phyloP scores from a whole-genome alignment of 2,113 vertebrate species.

The Chroicocephalus ridibundus region DNA sequence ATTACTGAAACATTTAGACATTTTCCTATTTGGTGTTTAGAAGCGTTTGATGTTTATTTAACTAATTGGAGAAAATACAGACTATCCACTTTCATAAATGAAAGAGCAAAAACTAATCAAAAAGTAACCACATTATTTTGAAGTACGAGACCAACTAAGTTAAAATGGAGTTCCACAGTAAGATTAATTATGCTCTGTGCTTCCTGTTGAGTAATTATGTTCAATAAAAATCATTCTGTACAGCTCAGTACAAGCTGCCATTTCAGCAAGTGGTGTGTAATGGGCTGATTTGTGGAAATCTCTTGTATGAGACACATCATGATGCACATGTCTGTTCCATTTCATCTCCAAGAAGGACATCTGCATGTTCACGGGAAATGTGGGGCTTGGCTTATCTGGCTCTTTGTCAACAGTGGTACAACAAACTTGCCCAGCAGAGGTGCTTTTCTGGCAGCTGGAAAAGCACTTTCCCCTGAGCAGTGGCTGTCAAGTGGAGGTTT shows the following conservation, averaged over 20 bases:
- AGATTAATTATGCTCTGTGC: conserved; percentile 22
- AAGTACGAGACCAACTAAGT: background rate
- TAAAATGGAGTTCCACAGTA: conserved; percentile 8
- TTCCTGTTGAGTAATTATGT: conserved; percentile 9
- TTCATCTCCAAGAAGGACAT: background rate
- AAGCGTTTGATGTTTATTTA: conserved; percentile 30
- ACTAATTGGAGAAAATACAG: conserved; percentile 18
- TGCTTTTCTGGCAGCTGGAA: background rate
- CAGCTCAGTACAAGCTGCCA: background rate
- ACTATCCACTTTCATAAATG: background rate
- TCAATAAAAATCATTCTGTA: background rate
- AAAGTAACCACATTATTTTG: background rate
- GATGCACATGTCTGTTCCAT: background rate
- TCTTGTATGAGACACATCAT: too few relatives aligned
- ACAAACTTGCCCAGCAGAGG: background rate
- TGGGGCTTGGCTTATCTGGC: background rate
- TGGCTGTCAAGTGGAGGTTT: background rate
- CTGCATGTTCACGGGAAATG: background rate
- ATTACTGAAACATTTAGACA: background rate
- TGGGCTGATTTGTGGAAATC: background rate
- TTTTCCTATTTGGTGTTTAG: background rate
- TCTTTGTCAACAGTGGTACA: background rate
- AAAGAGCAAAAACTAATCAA: conserved; percentile 6
- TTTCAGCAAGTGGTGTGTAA: background rate
- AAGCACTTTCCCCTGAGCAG: background rate